Conservation (phyloP, 2,888 invertebrate species). For the Cylindroiulus punctatus region DNA sequence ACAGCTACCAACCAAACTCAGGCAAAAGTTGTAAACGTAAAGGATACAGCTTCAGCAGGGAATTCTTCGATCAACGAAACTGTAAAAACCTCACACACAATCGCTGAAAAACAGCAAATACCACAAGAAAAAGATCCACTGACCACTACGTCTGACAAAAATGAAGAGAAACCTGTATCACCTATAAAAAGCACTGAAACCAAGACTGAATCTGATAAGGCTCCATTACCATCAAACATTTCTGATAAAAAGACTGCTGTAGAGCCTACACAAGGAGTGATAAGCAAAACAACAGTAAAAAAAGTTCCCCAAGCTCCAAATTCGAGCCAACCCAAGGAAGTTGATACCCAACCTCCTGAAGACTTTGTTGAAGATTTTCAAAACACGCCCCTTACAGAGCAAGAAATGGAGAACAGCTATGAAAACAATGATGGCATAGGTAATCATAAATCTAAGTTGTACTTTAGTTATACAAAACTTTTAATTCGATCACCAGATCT, state of each 20-base stretch:
- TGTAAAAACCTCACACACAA: background rate
- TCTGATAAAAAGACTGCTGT: background rate
- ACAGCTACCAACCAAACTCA: background rate
- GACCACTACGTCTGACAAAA: background rate
- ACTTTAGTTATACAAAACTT: background rate
- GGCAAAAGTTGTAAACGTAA: background rate
- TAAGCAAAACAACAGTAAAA: background rate
- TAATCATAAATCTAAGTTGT: background rate
- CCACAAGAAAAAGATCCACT: background rate
- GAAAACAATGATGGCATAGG: background rate
- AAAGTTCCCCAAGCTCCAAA: background rate
- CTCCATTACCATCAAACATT: background rate
- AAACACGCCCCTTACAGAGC: background rate
- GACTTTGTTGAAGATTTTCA: background rate
- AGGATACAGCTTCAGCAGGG: background rate
- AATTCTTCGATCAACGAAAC: background rate
- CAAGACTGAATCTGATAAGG: background rate
- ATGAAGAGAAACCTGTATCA: background rate
- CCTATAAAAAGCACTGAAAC: background rate
- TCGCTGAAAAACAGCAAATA: background rate
- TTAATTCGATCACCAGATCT: background rate
- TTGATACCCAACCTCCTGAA: background rate
- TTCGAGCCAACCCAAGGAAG: background rate
- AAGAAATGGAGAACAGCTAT: background rate
- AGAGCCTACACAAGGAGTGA: background rate